Base-by-base conservation (phyloP, 30 jellyfish, hydroid and myxozoan genomes). In the Turritopsis dohrnii region DNA sequence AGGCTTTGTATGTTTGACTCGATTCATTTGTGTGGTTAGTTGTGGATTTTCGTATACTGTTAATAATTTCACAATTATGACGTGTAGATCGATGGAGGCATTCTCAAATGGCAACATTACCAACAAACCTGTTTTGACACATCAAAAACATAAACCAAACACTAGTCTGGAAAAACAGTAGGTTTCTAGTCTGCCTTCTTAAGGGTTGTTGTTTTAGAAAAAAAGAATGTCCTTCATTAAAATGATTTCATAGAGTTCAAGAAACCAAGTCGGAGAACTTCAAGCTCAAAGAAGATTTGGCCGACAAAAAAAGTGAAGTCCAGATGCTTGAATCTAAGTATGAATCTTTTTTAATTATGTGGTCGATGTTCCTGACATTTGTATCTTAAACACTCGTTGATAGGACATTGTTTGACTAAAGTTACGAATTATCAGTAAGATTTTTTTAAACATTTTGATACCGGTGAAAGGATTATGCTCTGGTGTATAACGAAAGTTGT, bases 241-340 rank as follows among this genome's bases (percentile, higher is more conserved):
- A 41, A 41, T 41, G 60, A 41, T 41, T 84, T 29, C n/a, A 16
- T 18, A 89, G 96, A 79, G 76, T 89, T 54, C 76, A 80, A 29
- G 94, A 85, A 53, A 90, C 84, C 60, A 83, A 80, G 28, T 74
- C 25, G 69, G 81, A 81, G 69, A 66, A 84, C 72, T 60, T 19
- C 23, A 81, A 84, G 87, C 74, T 85, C 52, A 77, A 76, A 75
- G 71, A 53, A 18, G 90, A 89, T 20, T 60, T 81, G 53, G 83
- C 96, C 0, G 71, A 81, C 27, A 89, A 89, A 82, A 71, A 18
- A 21, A 81, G 81, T 29, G 91, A 89, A 53, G 73, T 79, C n/a
- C 66, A 8, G 1, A 27, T 87, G 16, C 28, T 89, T 69, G 92
- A 89, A 77, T 26, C 96, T 1, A 89, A 83, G 96, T 84, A 65